Conservation (phyloP, 2,797 vertebrate genomes). For the Heterohyrax brucei region DNA sequence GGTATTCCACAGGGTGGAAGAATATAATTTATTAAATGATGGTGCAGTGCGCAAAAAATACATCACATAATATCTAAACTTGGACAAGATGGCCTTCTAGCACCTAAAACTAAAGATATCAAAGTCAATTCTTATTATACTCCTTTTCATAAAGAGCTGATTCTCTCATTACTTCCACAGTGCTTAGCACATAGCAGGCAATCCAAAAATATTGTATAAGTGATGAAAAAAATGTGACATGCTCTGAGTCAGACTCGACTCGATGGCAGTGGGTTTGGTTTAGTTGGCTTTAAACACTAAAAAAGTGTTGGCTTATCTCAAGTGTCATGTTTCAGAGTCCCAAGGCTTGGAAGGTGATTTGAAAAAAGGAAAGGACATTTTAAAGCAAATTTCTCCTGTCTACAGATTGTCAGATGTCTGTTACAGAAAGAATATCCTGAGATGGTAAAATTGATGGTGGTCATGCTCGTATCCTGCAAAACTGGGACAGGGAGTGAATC, state of each 20-base stretch:
- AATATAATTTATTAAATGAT: constrained; percentile 36
- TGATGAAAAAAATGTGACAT: neutral
- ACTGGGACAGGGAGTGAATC: neutral
- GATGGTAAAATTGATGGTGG: constrained; percentile 76
- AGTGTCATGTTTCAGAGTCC: neutral
- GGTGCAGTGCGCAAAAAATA: neutral
- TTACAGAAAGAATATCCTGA: constrained; percentile 71
- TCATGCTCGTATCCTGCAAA: constrained; percentile 79
- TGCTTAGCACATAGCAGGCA: neutral
- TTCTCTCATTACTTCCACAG: neutral
- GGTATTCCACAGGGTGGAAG: neutral
- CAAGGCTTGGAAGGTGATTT: neutral
- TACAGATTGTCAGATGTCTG: constrained; percentile 9
- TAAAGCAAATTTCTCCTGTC: constrained; percentile 8
- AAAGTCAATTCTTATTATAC: constrained; percentile 7
- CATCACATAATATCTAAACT: neutral
- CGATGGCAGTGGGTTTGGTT: too few relatives aligned
- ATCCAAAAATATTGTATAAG: neutral
- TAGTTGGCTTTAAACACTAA: neutral
- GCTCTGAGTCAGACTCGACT: too few relatives aligned
- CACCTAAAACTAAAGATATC: neutral
- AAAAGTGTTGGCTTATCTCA: neutral
- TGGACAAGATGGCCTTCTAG: neutral
- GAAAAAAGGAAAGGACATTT: constrained; percentile 12
- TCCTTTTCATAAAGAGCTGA: neutral